A percentile compares a stretch with the other conserved stretches of the same genome.
Evolutionary conservation across 2,888 invertebrate species (phyloP).

Genomic region (Lymantria monacha): DNA sequence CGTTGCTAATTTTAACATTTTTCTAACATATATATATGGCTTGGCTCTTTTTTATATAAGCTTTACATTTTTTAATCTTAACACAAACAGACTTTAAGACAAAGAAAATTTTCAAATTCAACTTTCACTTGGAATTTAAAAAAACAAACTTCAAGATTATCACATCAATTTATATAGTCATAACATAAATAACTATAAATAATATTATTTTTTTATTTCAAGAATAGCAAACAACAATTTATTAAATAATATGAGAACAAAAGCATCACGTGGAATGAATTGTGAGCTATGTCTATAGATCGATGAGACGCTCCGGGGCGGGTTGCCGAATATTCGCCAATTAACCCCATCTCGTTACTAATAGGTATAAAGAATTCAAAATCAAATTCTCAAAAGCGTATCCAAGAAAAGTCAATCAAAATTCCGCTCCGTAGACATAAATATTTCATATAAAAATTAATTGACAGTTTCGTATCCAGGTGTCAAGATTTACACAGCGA

Average conservation of each 20-base stretch:
- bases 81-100: no score
- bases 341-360: constrained; percentile 20
- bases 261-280: background rate
- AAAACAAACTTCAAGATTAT: no score
- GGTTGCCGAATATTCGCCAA: constrained; percentile 26
- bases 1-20: no score
- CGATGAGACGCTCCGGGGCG: constrained; percentile 6
- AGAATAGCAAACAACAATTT: background rate
- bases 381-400: constrained; percentile 15
- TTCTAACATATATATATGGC: no score
- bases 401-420: constrained; percentile 33
- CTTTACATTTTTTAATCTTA: no score
- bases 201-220: background rate
- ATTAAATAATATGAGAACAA: background rate
- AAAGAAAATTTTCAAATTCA: no score
- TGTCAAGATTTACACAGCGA: constrained; percentile 74
- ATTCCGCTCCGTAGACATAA: constrained; percentile 19
- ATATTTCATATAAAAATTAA: constrained; percentile 8
- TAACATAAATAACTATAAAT: no score
- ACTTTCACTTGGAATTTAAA: no score
- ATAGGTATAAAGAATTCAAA: constrained; percentile 20
- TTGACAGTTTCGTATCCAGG: constrained; percentile 34
- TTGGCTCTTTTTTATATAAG: no score
- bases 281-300: constrained; percentile 1
- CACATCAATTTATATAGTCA: no score